phyloP scores from a whole-genome alignment of 35 echinoderm and acorn worm species.

The Patiria miniata region DNA sequence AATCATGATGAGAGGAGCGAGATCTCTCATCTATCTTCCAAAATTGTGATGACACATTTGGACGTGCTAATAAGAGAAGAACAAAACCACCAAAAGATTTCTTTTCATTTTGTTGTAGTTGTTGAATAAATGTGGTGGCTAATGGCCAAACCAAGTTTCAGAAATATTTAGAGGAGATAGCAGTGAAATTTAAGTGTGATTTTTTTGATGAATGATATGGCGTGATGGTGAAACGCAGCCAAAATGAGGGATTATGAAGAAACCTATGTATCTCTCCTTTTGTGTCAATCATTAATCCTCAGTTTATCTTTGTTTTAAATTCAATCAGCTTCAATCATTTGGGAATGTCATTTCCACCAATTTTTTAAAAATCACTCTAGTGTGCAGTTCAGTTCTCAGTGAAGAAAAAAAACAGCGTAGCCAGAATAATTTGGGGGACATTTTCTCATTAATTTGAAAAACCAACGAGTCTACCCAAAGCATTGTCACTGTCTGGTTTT shows the following conservation, averaged over 20 bases:
- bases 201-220: background rate
- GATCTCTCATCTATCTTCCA: no score
- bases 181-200: no score
- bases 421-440: background rate
- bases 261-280: slow-evolving; percentile 23
- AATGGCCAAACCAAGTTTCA: no score
- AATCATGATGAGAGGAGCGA: no score
- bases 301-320: background rate
- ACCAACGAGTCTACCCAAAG: background rate
- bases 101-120: no score
- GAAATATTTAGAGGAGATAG: no score
- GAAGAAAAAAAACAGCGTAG: background rate
- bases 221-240: slow-evolving; percentile 5
- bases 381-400: slow-evolving; percentile 23
- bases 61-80: no score
- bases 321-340: background rate
- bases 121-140: no score
- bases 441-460: background rate
- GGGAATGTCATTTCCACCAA: no score
- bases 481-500: background rate
- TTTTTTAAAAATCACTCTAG: background rate
- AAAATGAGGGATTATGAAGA: slow-evolving; percentile 1
- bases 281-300: slow-evolving; percentile 15
- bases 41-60: no score
- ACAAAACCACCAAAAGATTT: no score